Conservation (phyloP, 2,888 invertebrate species). For the Melinaea marsaeus region DNA sequence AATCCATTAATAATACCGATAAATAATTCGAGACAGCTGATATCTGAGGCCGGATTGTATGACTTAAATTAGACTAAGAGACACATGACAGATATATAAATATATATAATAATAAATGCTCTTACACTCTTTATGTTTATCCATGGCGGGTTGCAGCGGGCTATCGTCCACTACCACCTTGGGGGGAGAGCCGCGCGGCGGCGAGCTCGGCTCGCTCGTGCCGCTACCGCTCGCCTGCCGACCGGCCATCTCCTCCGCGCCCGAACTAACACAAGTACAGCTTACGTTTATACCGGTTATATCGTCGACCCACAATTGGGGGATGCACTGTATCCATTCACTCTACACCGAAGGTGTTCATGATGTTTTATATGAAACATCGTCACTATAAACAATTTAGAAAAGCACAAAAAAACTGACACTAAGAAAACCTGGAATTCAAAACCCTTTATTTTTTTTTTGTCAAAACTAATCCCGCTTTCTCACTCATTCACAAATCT, state of each 20-base stretch:
- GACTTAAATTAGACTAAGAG: background rate
- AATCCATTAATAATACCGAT: too few relatives aligned
- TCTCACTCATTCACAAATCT: background rate
- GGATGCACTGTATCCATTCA: too few relatives aligned
- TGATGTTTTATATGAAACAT: too few relatives aligned
- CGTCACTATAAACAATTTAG: too few relatives aligned
- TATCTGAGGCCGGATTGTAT: background rate
- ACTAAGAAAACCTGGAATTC: too few relatives aligned
- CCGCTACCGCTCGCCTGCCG: conserved; percentile 70
- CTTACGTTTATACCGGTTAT: too few relatives aligned
- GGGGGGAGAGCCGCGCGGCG: conserved; percentile 85
- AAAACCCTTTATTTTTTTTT: too few relatives aligned
- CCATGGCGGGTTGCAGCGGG: conserved; percentile 94
- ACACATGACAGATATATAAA: background rate
- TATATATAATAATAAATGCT: conserved; percentile 39
- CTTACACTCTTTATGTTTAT: conserved; percentile 99
- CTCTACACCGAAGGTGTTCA: too few relatives aligned
- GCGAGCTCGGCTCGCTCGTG: conserved; percentile 71
- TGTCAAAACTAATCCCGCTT: background rate
- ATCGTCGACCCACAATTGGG: too few relatives aligned
- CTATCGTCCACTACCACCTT: conserved; percentile 96
- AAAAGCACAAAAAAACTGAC: too few relatives aligned
- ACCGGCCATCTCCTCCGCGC: conserved; percentile 73
- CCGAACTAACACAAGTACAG: conserved; percentile 48
- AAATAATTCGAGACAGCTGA: too few relatives aligned